Evolutionary conservation across 2,797 vertebrate species (phyloP), one percentile per base, ranked within the genome.

Genomic region (Leptatherina wallacei): DNA sequence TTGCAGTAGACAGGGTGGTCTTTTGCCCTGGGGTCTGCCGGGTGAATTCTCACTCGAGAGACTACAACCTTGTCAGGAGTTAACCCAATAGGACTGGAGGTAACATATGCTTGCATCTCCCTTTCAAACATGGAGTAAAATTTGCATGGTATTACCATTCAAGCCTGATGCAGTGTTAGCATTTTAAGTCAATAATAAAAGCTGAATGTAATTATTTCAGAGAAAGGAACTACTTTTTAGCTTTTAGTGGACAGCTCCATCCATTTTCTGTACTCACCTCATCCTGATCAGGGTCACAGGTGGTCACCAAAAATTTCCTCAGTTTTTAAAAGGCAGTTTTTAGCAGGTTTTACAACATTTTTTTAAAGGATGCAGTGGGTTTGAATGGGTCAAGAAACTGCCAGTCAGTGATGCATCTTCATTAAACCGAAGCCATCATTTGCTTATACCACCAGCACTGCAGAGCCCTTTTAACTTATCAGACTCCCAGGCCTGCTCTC

Each of bases 1-100:
- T 65, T 87, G 76, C 55, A 65, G 64, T 77, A 32, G 62, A 77
- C 80, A 80, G 60, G 80, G 24, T 68, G 49, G 65, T 65, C 79
- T 49, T 54, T 76, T 72, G 65, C 47, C 74, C 55, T 70, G 61
- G 30, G 70, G 55, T 68, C 69, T 78, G 78, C 61, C 60, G 11
- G 20, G 63, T 76, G 67, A 87, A 78, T 84, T 65, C 83, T 71
- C 54, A 12, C 70, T n/a, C 49, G 47, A 64, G 51, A 77, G 72
- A 73, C 55, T 22, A 64, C 18, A 65, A 62, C 59, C 44, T 40
- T 52, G 54, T 70, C 63, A 0, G 29, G 27, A 77, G 33, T 63
- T 68, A 65, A 49, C 22, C 24, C 42, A 18, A 11, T 38, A 49
- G 32, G 49, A 61, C 49, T n/a, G 14, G 24, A 61, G 9, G 44